phyloP scores from a whole-genome alignment of 2,797 vertebrate genomes.

The Mus spretus region DNA sequence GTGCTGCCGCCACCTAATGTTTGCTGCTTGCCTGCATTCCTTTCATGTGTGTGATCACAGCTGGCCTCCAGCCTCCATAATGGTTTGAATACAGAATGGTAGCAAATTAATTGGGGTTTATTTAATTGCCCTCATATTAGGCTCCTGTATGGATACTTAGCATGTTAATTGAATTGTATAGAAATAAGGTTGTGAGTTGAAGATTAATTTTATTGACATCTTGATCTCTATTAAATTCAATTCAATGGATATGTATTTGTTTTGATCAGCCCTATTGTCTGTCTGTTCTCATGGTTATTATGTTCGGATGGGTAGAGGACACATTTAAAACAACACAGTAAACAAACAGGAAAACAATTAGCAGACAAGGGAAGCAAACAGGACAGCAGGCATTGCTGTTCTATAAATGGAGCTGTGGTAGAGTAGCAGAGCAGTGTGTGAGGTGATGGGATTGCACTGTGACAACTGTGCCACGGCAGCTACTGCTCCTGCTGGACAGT shows the following conservation, averaged over 20 bases:
- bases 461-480: neutral
- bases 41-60: slow-evolving; percentile 61
- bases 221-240: slow-evolving; percentile 72
- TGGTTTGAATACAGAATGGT: slow-evolving; percentile 65
- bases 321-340: slow-evolving; percentile 42
- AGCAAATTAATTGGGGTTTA: slow-evolving; percentile 77
- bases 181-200: slow-evolving; percentile 66
- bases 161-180: slow-evolving; percentile 74
- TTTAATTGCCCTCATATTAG: slow-evolving; percentile 76
- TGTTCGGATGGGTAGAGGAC: slow-evolving; percentile 42
- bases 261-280: slow-evolving; percentile 9
- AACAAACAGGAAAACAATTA: slow-evolving; percentile 48
- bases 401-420: neutral
- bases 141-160: slow-evolving; percentile 74
- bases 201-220: slow-evolving; percentile 78
- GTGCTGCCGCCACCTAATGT: slow-evolving; percentile 85
- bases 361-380: slow-evolving; percentile 14
- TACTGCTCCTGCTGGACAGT: slow-evolving; percentile 2
- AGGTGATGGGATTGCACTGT: slow-evolving; percentile 33
- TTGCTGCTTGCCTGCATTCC: slow-evolving; percentile 44
- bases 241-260: slow-evolving; percentile 70
- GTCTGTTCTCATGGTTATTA: slow-evolving; percentile 45
- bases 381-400: neutral
- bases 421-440: neutral
- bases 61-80: slow-evolving; percentile 62